Evolutionary conservation across 2,113 vertebrate species (phyloP).

Genomic region (Plotosus lineatus): DNA sequence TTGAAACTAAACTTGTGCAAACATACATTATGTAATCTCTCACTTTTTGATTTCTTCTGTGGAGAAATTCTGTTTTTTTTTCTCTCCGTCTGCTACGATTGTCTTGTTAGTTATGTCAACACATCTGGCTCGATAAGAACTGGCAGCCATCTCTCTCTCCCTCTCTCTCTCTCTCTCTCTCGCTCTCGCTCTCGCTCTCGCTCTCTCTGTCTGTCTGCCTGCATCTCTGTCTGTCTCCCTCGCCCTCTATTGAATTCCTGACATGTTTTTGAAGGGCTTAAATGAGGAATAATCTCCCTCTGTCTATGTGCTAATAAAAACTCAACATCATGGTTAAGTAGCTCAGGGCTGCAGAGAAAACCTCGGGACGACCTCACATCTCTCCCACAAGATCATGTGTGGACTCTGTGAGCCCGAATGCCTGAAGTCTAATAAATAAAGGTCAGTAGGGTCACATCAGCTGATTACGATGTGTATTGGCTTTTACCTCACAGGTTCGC

Average conservation of each 20-base stretch:
- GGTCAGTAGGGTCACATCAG: constrained; percentile 32
- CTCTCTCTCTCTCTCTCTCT: neutral
- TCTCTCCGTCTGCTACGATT: neutral
- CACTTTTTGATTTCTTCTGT: neutral
- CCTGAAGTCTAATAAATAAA: constrained; percentile 40
- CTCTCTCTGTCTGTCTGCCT: neutral
- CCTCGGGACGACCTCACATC: constrained; percentile 30
- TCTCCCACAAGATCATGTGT: constrained; percentile 8
- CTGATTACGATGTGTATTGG: constrained; percentile 24
- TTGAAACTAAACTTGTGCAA: neutral
- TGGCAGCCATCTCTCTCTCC: neutral
- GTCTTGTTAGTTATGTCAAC: neutral
- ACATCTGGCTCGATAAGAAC: neutral
- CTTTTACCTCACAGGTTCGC: constrained; percentile 4
- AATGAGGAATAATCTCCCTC: constrained; percentile 13
- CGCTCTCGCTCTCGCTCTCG: neutral
- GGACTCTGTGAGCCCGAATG: constrained; percentile 27
- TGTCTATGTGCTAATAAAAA: constrained; percentile 24
- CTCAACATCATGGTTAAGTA: constrained; percentile 23
- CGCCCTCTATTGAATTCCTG: neutral
- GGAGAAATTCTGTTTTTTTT: neutral
- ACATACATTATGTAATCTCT: neutral
- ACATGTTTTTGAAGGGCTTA: constrained; percentile 5
- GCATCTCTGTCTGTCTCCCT: neutral
- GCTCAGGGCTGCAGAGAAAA: neutral